Conservation (phyloP, 2,113 vertebrate genomes). For the Onychostruthus taczanowskii region DNA sequence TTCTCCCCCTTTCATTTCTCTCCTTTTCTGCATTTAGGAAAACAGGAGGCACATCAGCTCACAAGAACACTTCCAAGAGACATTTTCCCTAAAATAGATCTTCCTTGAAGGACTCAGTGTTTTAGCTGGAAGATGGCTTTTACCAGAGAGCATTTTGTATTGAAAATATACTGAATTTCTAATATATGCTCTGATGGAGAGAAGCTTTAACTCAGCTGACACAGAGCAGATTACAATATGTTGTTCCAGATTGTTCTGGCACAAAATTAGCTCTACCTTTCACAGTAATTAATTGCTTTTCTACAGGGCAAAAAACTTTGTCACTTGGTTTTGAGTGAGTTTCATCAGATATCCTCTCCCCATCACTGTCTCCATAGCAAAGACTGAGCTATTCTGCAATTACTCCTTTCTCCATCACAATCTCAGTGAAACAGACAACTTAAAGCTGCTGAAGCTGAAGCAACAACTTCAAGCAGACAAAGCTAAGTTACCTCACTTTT, state of each 20-base stretch:
- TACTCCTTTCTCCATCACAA: background rate
- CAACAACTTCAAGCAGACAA: background rate
- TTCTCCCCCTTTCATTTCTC: background rate
- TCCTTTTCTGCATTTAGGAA: background rate
- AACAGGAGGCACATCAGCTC: background rate
- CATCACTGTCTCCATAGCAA: background rate
- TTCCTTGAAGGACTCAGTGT: background rate
- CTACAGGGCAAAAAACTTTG: background rate
- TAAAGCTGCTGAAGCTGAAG: background rate
- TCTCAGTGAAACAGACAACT: background rate
- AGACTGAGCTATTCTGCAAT: background rate
- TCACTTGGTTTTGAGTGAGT: background rate
- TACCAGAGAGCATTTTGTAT: background rate
- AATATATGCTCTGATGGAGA: background rate
- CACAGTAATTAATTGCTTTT: slow-evolving; percentile 1
- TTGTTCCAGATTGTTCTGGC: background rate
- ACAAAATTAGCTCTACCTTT: slow-evolving; percentile 16
- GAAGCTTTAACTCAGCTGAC: background rate
- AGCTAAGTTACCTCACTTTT: background rate
- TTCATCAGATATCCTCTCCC: background rate
- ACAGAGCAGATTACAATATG: background rate
- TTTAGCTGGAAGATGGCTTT: background rate
- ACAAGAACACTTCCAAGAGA: background rate
- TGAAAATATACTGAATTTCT: background rate
- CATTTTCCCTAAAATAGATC: background rate